Base-by-base conservation (phyloP, 2,113 vertebrate species). In the Nymphicus hollandicus region DNA sequence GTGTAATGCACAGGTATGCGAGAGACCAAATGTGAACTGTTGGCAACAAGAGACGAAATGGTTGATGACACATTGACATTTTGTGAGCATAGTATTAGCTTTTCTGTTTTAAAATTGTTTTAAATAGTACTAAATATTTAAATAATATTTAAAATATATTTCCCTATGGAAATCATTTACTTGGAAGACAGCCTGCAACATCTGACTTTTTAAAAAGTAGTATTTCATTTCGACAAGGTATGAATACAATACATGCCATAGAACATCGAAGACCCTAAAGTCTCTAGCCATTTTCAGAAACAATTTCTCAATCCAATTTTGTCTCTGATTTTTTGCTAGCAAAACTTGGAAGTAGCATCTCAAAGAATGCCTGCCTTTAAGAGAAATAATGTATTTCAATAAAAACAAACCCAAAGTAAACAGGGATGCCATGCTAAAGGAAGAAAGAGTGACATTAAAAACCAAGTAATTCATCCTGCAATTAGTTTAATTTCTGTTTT, bases 111-210 rank as follows among this genome's bases (percentile, higher is more conserved):
- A 86, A 96, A 95, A 93, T 96, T 89, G 94, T 90, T 97, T 97
- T 97, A 97, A 97, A 97, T 97, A 97, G 94, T 92, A 95, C 92
- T 97, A 97, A 97, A 97, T 94, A 94, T 92, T 97, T 98, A 94
- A 97, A 97, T 95, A 98, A 93, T 96, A 91, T 95, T 96, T 97
- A 96, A 98, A 98, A 97, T 96, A 97, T 96, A 97, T 96, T 97
- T 96, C 74, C 89, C 84, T 91, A 94, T 19, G 93, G 95, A 95
- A 97, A 96, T 70, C 79, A 96, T 95, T 97, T 97, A 86, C 94
- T 97, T 97, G 97, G 97, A 97, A 97, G 97, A 97, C 93, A 95
- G 92, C 85, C 87, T 96, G 83, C 70, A 97, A 97, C 87, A 96
- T 96, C 41, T 88, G 92, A 94, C 74, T 89, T 94, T 93, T 95